Conservation (phyloP, 2,888 invertebrate genomes). For the Nesidiocoris tenuis region DNA sequence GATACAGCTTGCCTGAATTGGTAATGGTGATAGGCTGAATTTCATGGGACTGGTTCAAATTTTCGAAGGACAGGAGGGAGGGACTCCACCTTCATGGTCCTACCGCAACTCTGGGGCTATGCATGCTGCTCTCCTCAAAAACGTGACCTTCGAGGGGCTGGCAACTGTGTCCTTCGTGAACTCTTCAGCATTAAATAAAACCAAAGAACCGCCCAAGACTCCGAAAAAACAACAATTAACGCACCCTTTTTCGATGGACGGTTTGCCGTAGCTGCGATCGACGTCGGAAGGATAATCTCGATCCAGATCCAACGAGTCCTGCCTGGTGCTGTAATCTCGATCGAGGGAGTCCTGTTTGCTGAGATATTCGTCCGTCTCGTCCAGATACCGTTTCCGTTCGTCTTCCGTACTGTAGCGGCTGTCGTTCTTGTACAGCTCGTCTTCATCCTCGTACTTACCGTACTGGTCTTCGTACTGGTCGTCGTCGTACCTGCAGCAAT, state of each 20-base stretch:
- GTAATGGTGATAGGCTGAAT: no score
- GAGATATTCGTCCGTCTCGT: conserved; percentile 35
- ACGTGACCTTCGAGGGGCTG: no score
- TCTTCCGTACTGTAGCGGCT: conserved; percentile 43
- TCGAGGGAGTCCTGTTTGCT: conserved; percentile 34
- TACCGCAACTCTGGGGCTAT: no score
- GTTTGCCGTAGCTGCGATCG: conserved; percentile 15
- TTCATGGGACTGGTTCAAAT: no score
- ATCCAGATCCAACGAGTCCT: conserved; percentile 26
- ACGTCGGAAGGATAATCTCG: conserved; percentile 23
- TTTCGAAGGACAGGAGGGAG: no score
- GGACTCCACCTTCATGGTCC: no score
- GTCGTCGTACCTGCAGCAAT: conserved; percentile 26
- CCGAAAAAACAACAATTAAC: no score
- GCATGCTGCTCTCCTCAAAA: no score
- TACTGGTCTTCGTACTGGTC: conserved; percentile 37
- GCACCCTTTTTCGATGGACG: neutral
- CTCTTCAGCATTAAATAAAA: no score
- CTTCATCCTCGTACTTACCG: conserved; percentile 35
- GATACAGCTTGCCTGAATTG: no score
- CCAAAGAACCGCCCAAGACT: no score
- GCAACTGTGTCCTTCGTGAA: no score
- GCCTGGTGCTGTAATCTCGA: conserved; percentile 13
- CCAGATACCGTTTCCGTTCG: conserved; percentile 49
- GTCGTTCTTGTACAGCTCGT: conserved; percentile 51